Base-by-base conservation (phyloP, 2,113 vertebrate species). In the Cynopterus brachyotis region DNA sequence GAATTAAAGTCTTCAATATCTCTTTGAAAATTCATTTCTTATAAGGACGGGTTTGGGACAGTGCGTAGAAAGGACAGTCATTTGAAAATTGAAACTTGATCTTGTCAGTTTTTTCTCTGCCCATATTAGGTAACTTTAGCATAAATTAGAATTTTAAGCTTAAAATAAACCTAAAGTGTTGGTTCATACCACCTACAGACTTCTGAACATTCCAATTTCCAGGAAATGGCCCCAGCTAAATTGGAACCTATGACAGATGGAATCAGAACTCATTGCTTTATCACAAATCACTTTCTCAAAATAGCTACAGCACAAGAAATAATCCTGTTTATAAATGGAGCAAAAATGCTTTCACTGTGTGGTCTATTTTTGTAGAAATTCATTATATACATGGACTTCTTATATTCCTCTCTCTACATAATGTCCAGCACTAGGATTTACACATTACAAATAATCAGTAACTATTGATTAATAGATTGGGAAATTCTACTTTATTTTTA, bases 131-230 rank as follows among this genome's bases (percentile, higher is more conserved):
- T 90, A 80, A 89, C 83, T 89, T 89, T 75, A 92, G 32, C 55
- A 95, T 67, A 37, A 83, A 79, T 92, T 92, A 53, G 75, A 30
- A 55, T 89, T 92, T 89, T 75, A 59, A 88, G 64, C 53, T 95
- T 91, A 96, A 97, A 96, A 95, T 96, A 95, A 95, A 62, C 30
- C n/a, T 92, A 26, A 94, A 93, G 50, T 96, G 75, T 96, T 97
- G 70, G 45, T 81, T 67, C 42, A 45, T 96, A 53, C 69, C 75
- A 64, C 95, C 95, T 69, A 95, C 79, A 59, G 93, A 67, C 78
- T 93, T 93, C 50, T 93, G 59, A 93, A 92, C 24, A 47, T 84
- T 95, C 83, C 42, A 64, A 1, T 90, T 89, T 83, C 83, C 40
- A 9, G 45, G 89, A 94, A 96, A 83, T 90, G 87, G 89, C 45